phyloP scores from a whole-genome alignment of 1,140 invertebrate species.

The Apis dorsata region DNA sequence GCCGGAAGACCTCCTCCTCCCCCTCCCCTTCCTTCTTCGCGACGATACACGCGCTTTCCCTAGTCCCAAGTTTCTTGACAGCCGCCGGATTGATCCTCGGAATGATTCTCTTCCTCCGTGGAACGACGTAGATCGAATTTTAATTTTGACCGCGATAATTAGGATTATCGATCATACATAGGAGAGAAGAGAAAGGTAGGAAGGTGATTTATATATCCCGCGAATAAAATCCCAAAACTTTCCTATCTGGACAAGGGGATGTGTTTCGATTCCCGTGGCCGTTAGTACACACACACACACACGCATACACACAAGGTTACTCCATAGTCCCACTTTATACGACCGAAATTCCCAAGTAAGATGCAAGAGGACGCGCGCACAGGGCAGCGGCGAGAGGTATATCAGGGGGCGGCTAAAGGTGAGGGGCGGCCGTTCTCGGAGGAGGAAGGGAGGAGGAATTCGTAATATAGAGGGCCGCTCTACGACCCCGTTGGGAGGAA shows the following conservation, averaged over 20 bases:
- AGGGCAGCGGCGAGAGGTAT: neutral
- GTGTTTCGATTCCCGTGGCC: too few relatives aligned
- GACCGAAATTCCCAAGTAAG: constrained; percentile 65
- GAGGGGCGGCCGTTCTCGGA: neutral
- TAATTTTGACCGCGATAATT: too few relatives aligned
- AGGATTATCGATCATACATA: too few relatives aligned
- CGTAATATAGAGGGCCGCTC: constrained; percentile 79
- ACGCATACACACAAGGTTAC: constrained; percentile 61
- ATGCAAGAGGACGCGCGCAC: constrained; percentile 64
- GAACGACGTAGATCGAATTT: too few relatives aligned
- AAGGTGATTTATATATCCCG: too few relatives aligned
- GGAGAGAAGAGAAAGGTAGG: neutral
- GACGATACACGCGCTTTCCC: too few relatives aligned
- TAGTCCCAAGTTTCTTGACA: neutral
- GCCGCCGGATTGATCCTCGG: neutral
- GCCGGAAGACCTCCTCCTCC: neutral
- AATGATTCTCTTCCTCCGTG: neutral
- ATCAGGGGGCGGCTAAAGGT: constrained; percentile 20
- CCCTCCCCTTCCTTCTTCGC: too few relatives aligned
- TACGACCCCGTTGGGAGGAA: constrained; percentile 80
- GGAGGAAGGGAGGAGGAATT: constrained; percentile 70
- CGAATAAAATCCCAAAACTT: neutral
- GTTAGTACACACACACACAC: too few relatives aligned
- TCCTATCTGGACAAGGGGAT: neutral
- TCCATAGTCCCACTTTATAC: constrained; percentile 71